phyloP scores from a whole-genome alignment of 2,888 invertebrate genomes.

The Sphinx pinastri region DNA sequence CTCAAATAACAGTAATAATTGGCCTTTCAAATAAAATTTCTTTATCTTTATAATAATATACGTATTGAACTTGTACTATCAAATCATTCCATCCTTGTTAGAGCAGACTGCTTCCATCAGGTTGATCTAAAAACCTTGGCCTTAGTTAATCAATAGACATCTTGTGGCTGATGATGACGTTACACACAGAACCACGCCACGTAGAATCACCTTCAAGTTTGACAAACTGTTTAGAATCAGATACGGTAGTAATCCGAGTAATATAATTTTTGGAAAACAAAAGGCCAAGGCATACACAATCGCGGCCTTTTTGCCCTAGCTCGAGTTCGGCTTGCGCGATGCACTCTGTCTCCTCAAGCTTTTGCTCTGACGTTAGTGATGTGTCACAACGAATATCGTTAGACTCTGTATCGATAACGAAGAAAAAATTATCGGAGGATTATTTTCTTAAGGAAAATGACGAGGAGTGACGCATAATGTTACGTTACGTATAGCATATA shows the following conservation, averaged over 20 bases:
- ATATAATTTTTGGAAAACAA: neutral
- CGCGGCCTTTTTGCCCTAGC: neutral
- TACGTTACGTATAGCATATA: no score
- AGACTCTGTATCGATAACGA: neutral
- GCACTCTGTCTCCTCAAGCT: conserved; percentile 23
- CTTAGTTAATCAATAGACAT: no score
- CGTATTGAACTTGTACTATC: no score
- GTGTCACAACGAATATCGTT: neutral
- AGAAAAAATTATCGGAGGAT: no score
- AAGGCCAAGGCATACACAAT: neutral
- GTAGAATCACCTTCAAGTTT: neutral
- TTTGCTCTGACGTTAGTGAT: conserved; percentile 15
- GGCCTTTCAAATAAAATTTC: no score
- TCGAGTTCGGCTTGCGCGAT: conserved; percentile 6
- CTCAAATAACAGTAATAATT: no score
- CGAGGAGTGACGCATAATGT: conserved; percentile 32
- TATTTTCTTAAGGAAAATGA: neutral
- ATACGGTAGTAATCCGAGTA: neutral
- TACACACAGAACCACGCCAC: neutral
- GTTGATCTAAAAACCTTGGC: no score
- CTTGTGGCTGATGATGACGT: no score
- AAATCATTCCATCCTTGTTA: no score
- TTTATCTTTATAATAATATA: no score
- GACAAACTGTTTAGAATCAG: neutral
- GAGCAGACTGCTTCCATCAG: no score